A percentile compares a stretch with the other conserved stretches of the same genome.
Conservation (phyloP, 2,797 vertebrate genomes). For the Sciaenops ocellatus region DNA sequence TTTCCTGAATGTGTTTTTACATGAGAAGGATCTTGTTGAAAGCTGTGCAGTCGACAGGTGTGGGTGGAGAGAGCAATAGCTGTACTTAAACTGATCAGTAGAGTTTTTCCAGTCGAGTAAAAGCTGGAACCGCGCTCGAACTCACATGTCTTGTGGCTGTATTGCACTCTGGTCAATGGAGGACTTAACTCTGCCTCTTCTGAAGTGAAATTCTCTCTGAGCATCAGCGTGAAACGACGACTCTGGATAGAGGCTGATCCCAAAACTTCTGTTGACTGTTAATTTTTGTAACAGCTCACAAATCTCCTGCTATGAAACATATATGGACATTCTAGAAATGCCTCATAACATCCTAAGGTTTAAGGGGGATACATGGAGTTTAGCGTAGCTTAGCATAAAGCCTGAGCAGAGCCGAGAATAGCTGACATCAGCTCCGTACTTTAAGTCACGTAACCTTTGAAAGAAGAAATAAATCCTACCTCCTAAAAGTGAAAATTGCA, state of each 20-base stretch:
- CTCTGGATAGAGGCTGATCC: not conserved
- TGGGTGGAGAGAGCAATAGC: slow-evolving; percentile 26
- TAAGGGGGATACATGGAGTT: no score
- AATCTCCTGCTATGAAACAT: not conserved
- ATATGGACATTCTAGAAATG: not conserved
- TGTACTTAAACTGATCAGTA: slow-evolving; percentile 33
- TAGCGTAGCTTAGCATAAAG: no score
- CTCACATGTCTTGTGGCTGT: slow-evolving; percentile 19
- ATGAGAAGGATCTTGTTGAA: slow-evolving; percentile 10
- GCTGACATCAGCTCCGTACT: no score
- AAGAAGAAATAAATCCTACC: no score
- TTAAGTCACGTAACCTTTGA: no score
- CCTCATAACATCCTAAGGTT: not conserved
- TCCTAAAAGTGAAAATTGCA: no score
- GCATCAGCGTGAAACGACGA: not conserved
- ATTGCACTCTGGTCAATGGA: slow-evolving; percentile 11
- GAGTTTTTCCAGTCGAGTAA: slow-evolving; percentile 27
- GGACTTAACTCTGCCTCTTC: not conserved
- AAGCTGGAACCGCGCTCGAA: not conserved
- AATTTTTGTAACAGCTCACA: not conserved
- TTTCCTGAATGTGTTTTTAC: slow-evolving; percentile 7
- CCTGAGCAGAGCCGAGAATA: no score
- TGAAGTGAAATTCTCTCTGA: not conserved
- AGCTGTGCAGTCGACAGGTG: slow-evolving; percentile 28
- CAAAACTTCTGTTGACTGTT: not conserved